Percentiles rank a stretch among this genome's conserved stretches.
Evolutionary conservation across 2,888 invertebrate genomes (phyloP).

Genomic region (Coelinius sp.): DNA sequence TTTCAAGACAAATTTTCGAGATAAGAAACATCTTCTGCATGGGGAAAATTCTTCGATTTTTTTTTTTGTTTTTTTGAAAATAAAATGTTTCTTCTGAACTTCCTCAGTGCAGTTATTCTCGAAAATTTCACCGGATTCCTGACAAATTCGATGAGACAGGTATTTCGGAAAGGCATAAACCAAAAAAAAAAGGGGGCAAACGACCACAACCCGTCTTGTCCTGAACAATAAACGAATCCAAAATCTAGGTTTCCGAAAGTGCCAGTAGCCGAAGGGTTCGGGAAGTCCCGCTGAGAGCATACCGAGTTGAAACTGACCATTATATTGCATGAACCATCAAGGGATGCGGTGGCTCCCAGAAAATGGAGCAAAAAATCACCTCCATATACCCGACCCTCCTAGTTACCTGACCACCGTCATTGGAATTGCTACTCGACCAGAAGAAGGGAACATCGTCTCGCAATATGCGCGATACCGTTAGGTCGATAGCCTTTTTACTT

Average conservation of each 20-base stretch:
- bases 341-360: conserved; percentile 54
- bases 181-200: background rate
- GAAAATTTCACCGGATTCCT: background rate
- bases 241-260: background rate
- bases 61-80: no score
- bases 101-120: background rate
- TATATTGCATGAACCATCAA: conserved; percentile 12
- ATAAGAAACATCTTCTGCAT: no score
- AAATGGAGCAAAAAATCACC: conserved; percentile 57
- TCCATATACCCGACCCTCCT: conserved; percentile 18
- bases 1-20: no score
- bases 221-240: background rate
- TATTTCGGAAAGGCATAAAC: background rate
- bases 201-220: background rate
- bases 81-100: background rate
- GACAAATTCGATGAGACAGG: background rate
- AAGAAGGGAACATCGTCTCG: background rate
- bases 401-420: conserved; percentile 39
- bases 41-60: no score
- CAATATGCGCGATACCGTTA: conserved; percentile 23
- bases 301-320: background rate
- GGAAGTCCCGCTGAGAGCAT: background rate
- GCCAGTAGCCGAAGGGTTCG: background rate
- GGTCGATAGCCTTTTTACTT: background rate
- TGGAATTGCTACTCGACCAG: conserved; percentile 12